phyloP scores from a whole-genome alignment of 92 coral and sea anemone species.

The Paragorgia papillata region DNA sequence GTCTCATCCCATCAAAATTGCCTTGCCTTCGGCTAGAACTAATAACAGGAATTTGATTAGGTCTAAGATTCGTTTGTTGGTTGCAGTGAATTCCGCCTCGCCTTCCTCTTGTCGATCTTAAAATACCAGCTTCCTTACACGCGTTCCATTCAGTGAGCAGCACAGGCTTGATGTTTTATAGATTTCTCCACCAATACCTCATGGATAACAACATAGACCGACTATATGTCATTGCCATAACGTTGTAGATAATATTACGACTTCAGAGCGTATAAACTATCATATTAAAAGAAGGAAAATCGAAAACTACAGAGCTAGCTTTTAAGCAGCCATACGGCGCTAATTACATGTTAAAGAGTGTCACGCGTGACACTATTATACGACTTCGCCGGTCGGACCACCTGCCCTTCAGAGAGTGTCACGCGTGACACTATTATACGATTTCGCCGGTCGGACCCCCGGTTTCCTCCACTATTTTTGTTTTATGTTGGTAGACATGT shows the following conservation, averaged over 20 bases:
- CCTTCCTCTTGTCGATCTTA: slow-evolving; percentile 12
- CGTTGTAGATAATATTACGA: slow-evolving; percentile 1
- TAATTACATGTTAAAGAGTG: too few relatives aligned
- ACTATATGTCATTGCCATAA: slow-evolving; percentile 39
- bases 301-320: slow-evolving; percentile 1
- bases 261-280: not conserved
- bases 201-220: slow-evolving; percentile 30
- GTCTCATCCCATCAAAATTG: too few relatives aligned
- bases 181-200: slow-evolving; percentile 31
- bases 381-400: too few relatives aligned
- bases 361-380: too few relatives aligned
- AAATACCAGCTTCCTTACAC: slow-evolving; percentile 27
- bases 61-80: slow-evolving; percentile 3
- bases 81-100: not conserved
- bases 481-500: too few relatives aligned
- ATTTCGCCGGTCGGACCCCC: too few relatives aligned
- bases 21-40: too few relatives aligned
- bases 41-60: too few relatives aligned
- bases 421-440: too few relatives aligned
- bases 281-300: not conserved
- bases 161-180: slow-evolving; percentile 23
- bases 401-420: too few relatives aligned
- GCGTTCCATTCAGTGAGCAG: slow-evolving; percentile 29
- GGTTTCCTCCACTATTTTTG: too few relatives aligned
- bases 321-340: slow-evolving; percentile 22